Conservation (phyloP, 2,113 vertebrate species). For the Ammodytes dubius region DNA sequence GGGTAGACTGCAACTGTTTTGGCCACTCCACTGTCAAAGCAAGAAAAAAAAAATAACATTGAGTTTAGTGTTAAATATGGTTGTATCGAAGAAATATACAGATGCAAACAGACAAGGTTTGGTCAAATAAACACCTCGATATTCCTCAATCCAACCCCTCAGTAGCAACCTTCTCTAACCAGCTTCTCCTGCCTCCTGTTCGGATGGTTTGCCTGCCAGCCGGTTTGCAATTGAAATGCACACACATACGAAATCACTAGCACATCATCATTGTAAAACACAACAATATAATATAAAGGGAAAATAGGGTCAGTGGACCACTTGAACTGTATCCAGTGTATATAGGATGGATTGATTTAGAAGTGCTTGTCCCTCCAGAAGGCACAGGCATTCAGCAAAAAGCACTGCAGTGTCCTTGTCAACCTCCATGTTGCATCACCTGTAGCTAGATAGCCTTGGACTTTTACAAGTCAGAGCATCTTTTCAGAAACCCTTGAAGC, state of each 20-base stretch:
- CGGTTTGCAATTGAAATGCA: conserved; percentile 37
- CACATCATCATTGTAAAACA: conserved; percentile 18
- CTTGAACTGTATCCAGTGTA: conserved; percentile 22
- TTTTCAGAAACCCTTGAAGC: not conserved
- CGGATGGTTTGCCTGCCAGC: conserved; percentile 14
- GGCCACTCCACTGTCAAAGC: conserved; percentile 70
- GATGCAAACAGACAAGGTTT: too few relatives aligned
- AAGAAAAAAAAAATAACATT: too few relatives aligned
- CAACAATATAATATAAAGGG: not conserved
- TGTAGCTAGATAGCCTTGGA: conserved; percentile 7
- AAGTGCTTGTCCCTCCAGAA: conserved; percentile 12
- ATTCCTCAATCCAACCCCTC: not conserved
- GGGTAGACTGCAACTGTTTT: conserved; percentile 75
- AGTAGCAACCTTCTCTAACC: conserved; percentile 1
- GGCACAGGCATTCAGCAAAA: conserved; percentile 5
- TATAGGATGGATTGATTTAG: conserved; percentile 17
- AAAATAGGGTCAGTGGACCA: conserved; percentile 9
- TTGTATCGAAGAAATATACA: too few relatives aligned
- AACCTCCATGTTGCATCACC: conserved; percentile 30
- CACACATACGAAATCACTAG: conserved; percentile 12
- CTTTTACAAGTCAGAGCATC: not conserved
- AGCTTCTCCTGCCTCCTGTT: not conserved
- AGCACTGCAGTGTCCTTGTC: conserved; percentile 23
- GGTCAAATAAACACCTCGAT: too few relatives aligned
- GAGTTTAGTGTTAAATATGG: too few relatives aligned